phyloP scores from a whole-genome alignment of 2,888 invertebrate species.

The Xiphydria camelus region DNA sequence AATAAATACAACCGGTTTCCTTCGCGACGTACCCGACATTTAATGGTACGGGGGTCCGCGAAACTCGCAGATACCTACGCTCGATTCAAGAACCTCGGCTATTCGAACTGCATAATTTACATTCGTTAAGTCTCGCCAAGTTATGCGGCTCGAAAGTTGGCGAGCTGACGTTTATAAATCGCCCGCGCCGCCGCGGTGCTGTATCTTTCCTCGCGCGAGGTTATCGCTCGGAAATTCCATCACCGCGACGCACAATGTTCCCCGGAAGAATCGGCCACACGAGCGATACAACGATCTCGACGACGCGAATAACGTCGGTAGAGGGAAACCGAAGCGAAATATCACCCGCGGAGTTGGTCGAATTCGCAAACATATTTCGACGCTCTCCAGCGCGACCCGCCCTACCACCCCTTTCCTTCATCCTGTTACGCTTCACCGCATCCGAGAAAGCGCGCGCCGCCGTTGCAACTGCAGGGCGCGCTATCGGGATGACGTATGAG shows the following conservation, averaged over 20 bases:
- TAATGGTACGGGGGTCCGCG: no score
- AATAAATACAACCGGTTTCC: no score
- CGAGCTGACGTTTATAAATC: slow-evolving; percentile 27
- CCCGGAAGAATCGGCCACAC: neutral
- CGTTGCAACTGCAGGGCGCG: slow-evolving; percentile 15
- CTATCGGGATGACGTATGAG: slow-evolving; percentile 29
- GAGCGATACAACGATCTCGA: slow-evolving; percentile 13
- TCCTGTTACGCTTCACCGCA: slow-evolving; percentile 19
- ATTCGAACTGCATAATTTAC: slow-evolving; percentile 25
- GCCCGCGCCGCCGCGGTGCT: slow-evolving; percentile 3
- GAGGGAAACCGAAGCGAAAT: no score
- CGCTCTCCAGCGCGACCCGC: neutral
- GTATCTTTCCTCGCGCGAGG: slow-evolving; percentile 5
- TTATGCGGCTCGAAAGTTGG: slow-evolving; percentile 17
- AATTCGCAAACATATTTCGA: no score
- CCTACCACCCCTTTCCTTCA: neutral
- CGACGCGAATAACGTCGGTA: slow-evolving; percentile 18
- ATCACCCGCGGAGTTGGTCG: no score
- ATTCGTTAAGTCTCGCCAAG: slow-evolving; percentile 25
- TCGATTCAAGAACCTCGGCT: no score
- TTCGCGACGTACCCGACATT: no score
- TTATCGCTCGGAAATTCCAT: slow-evolving; percentile 11
- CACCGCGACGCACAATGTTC: slow-evolving; percentile 3
- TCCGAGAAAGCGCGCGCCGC: slow-evolving; percentile 15
- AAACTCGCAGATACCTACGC: no score